Evolutionary conservation across 2,797 vertebrate species (phyloP).

Genomic region (Arctocebus calabarensis): DNA sequence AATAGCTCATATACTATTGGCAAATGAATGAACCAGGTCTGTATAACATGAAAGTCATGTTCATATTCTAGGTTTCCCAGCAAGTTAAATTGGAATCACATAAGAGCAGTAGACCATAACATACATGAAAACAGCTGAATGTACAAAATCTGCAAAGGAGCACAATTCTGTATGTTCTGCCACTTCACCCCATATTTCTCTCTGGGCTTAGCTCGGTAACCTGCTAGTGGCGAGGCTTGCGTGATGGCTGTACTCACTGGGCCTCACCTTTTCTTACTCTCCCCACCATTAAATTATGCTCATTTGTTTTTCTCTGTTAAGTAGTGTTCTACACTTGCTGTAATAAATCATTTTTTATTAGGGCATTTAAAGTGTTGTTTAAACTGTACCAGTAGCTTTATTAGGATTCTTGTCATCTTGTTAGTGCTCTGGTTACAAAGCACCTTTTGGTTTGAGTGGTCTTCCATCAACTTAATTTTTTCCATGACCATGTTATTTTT

Average conservation of each 20-base stretch:
- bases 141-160: background rate
- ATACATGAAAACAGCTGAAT: background rate
- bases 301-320: background rate
- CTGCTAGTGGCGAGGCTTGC: background rate
- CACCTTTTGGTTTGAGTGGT: background rate
- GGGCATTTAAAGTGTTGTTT: conserved; percentile 59
- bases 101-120: background rate
- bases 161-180: accelerated
- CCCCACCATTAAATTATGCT: background rate
- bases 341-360: conserved; percentile 53
- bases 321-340: background rate
- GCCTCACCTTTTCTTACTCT: background rate
- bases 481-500: background rate
- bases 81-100: background rate
- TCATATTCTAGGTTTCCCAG: background rate
- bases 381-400: conserved; percentile 40
- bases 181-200: background rate
- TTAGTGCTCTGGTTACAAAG: conserved; percentile 35
- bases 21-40: background rate
- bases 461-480: conserved; percentile 29
- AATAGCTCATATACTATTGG: background rate
- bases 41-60: background rate
- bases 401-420: conserved; percentile 33
- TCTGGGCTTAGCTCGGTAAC: background rate
- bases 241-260: background rate